phyloP scores from a whole-genome alignment of 2,113 vertebrate species.

The Ibidorhyncha struthersii region DNA sequence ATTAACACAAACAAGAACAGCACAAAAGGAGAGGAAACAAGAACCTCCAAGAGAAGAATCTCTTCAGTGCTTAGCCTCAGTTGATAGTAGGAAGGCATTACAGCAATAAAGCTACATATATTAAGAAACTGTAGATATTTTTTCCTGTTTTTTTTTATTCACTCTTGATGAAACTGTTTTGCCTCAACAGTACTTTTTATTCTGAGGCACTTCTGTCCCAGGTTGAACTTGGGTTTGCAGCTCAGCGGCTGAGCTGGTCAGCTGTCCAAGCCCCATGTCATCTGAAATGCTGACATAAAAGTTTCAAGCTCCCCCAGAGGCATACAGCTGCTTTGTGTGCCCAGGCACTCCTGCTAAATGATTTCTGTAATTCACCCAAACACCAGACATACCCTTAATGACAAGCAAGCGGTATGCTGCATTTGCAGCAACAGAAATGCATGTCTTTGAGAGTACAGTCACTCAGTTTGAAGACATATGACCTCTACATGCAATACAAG shows the following conservation, averaged over 20 bases:
- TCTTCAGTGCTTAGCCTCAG: background rate
- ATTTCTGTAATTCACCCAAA: background rate
- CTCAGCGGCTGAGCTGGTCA: background rate
- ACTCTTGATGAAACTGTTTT: background rate
- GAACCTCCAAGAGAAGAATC: background rate
- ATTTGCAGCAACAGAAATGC: constrained; percentile 1
- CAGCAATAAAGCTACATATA: background rate
- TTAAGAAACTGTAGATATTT: background rate
- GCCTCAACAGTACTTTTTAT: background rate
- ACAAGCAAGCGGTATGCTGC: background rate
- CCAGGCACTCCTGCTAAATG: background rate
- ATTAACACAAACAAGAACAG: background rate
- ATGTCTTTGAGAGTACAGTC: background rate
- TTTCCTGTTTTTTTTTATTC: background rate
- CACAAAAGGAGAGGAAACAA: background rate
- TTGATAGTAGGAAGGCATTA: background rate
- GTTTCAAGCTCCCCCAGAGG: constrained; percentile 2
- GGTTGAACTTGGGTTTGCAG: background rate
- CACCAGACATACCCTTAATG: background rate
- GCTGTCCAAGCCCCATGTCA: background rate
- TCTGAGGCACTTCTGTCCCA: background rate
- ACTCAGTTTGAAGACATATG: background rate
- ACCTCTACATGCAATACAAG: background rate
- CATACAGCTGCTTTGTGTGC: background rate
- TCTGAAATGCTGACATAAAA: background rate